Evolutionary conservation across 2,797 vertebrate genomes (phyloP), one percentile per base, ranked within the genome.

Genomic region (Loris lydekkerianus): DNA sequence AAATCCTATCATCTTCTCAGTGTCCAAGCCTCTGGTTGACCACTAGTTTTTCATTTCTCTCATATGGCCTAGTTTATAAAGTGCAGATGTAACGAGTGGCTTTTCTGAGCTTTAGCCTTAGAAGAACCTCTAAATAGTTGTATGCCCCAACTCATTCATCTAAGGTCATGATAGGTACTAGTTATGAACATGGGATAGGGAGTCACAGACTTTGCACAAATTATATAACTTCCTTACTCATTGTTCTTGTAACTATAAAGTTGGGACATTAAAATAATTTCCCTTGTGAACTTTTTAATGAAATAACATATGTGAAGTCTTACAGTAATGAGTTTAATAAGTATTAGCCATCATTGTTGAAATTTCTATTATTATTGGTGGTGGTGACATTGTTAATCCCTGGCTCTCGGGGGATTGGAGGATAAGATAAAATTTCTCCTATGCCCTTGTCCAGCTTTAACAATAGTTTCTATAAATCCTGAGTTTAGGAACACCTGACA

Each of bases 391-490:
- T 95, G 80, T 70, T 95, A 53, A 72, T 67, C 29, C n/a, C 76
- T 86, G 34, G 14, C 46, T 40, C 69, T 87, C 20, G 5, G 20
- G 70, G 80, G 80, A 77, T 86, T 34, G 70, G 13, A 91, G 25
- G 5, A 14, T 67, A 60, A 60, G 25, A 49, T 82, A 58, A 63
- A 63, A 40, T 29, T 73, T 95, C 49, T 21, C 69, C 29, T 25
- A 3, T 75, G 5, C 0, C 90, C 27, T 37, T 27, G 94, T 95
- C 27, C 10, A 86, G 21, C 81, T 85, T 18, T 83, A 75, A 88
- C 93, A 93, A 77, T 92, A 85, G 82, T 67, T 78, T 90, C 34
- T 95, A 2, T 94, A 87, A 91, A 67, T 95, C 63, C 23, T 37
- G 65, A 86, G 21, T 93, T 69, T 65, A 87, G 49, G 76, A 60